phyloP scores from a whole-genome alignment of 2,888 invertebrate genomes.

The Archips crataeganus region DNA sequence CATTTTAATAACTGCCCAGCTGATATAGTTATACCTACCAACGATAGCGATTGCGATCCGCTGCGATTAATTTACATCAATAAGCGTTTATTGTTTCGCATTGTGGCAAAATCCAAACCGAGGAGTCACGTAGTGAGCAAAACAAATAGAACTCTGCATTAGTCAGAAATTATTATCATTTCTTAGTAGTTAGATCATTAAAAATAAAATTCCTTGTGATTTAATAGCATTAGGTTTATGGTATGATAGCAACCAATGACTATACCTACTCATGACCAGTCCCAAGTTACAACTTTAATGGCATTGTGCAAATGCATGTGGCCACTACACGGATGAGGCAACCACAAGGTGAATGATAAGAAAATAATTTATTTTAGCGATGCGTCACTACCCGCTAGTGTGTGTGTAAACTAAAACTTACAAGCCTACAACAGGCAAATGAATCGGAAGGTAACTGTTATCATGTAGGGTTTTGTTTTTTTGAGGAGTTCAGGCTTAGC shows the following conservation, averaged over 20 bases:
- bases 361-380: conserved; percentile 37
- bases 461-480: neutral
- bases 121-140: neutral
- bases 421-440: conserved; percentile 3
- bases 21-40: neutral
- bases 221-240: neutral
- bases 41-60: too few species aligned
- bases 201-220: neutral
- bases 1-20: neutral
- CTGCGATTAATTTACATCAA: conserved; percentile 4
- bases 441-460: neutral
- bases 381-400: conserved; percentile 28
- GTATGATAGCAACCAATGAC: neutral
- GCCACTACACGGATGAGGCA: conserved; percentile 30
- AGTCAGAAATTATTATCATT: conserved; percentile 4
- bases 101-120: conserved; percentile 1
- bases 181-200: neutral
- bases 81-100: conserved; percentile 1
- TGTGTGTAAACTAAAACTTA: neutral
- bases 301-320: neutral
- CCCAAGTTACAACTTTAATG: neutral
- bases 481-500: too few species aligned
- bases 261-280: neutral
- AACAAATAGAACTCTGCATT: neutral
- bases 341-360: conserved; percentile 39